Conservation (phyloP, 2,113 vertebrate species). For the Cynoglossus semilaevis region DNA sequence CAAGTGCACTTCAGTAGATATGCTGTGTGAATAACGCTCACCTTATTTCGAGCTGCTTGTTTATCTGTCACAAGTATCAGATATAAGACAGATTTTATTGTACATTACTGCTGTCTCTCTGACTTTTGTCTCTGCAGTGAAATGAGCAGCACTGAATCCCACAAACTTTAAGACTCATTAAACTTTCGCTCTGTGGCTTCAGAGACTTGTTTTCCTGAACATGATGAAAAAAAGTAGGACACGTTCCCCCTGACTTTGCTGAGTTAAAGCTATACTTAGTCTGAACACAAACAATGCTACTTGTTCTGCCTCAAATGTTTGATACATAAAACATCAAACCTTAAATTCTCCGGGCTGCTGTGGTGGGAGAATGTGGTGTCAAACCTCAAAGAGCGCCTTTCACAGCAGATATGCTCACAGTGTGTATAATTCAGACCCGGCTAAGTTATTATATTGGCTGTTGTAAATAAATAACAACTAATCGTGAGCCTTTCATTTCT, state of each 20-base stretch:
- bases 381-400: slow-evolving; percentile 1
- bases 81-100: slow-evolving; percentile 6
- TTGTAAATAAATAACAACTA: neutral
- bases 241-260: slow-evolving; percentile 19
- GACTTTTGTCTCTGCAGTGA: neutral
- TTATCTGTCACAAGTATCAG: slow-evolving; percentile 8
- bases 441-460: too few species aligned
- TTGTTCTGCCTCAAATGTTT: slow-evolving; percentile 17
- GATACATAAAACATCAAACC: slow-evolving; percentile 41
- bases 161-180: slow-evolving; percentile 20
- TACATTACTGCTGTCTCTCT: slow-evolving; percentile 12
- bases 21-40: slow-evolving; percentile 4
- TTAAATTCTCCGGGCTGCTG: slow-evolving; percentile 1
- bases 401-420: neutral
- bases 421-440: too few species aligned
- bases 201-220: slow-evolving; percentile 17
- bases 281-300: slow-evolving; percentile 25
- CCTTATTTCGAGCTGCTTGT: slow-evolving; percentile 6
- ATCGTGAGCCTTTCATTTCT: slow-evolving; percentile 22
- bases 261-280: slow-evolving; percentile 29
- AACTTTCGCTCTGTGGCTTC: slow-evolving; percentile 6
- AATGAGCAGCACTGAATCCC: slow-evolving; percentile 8
- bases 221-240: slow-evolving; percentile 28
- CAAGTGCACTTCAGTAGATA: slow-evolving; percentile 3
- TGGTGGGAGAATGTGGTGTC: neutral